Percentiles rank a stretch among this genome's conserved stretches.
Conservation (phyloP, 1,140 invertebrate species). For the Scaptodrosophila lebanonensis region DNA sequence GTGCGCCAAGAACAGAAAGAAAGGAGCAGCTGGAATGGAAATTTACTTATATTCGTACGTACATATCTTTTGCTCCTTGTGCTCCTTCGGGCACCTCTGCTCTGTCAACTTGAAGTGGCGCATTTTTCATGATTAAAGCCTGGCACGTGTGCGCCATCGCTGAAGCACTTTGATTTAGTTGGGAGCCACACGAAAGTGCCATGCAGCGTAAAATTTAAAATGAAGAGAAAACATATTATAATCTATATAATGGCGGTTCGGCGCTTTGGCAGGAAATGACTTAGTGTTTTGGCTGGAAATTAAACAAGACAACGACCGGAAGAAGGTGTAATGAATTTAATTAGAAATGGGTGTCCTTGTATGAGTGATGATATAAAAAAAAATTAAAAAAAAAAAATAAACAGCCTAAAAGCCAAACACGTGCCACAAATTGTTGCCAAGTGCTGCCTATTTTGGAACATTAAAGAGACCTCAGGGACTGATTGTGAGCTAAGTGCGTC, state of each 20-base stretch:
- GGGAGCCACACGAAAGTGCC: no score
- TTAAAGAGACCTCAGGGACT: constrained; percentile 35
- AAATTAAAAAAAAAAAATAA: no score
- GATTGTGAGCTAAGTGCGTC: constrained; percentile 18
- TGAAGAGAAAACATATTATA: constrained; percentile 46
- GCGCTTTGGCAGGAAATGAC: constrained; percentile 51
- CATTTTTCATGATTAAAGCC: constrained; percentile 23
- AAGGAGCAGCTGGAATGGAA: constrained; percentile 17
- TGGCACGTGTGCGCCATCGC: constrained; percentile 1
- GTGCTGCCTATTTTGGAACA: constrained; percentile 47
- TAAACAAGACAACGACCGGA: constrained; percentile 17
- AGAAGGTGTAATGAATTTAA: constrained; percentile 70
- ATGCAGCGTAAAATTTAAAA: constrained; percentile 2
- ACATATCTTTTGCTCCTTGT: constrained; percentile 30
- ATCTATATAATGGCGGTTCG: constrained; percentile 66
- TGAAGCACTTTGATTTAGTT: constrained; percentile 22
- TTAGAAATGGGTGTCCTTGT: constrained; percentile 62
- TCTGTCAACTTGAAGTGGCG: constrained; percentile 40
- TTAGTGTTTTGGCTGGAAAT: no score
- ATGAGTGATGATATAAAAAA: constrained; percentile 47
- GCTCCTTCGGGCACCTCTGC: constrained; percentile 18
- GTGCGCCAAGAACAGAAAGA: constrained; percentile 48
- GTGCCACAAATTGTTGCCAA: constrained; percentile 44
- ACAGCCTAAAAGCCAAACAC: no score
- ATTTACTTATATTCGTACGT: constrained; percentile 4